phyloP scores from a whole-genome alignment of 2,888 invertebrate genomes.

The Synergus japonicus region DNA sequence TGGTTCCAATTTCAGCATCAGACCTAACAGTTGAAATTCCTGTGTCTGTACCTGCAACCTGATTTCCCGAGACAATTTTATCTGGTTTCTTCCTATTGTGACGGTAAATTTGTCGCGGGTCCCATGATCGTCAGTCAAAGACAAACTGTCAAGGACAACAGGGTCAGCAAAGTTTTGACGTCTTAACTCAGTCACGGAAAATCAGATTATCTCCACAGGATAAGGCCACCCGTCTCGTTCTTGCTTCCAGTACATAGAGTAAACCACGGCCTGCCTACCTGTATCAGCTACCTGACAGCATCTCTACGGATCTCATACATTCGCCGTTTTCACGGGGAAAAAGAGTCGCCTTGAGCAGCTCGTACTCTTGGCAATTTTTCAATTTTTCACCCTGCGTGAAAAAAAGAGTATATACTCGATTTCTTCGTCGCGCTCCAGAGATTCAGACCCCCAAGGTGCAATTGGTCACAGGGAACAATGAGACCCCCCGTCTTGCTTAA shows the following conservation, averaged over 20 bases:
- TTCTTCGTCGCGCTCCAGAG: slow-evolving; percentile 3
- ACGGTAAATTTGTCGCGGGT: slow-evolving; percentile 47
- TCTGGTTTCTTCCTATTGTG: slow-evolving; percentile 29
- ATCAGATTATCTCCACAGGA: slow-evolving; percentile 73
- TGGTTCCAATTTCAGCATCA: neutral
- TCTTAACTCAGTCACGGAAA: slow-evolving; percentile 75
- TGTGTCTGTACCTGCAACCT: neutral
- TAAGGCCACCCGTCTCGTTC: slow-evolving; percentile 61
- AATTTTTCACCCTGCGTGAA: slow-evolving; percentile 48
- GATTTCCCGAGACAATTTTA: slow-evolving; percentile 10
- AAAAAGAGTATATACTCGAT: slow-evolving; percentile 54
- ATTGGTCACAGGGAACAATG: slow-evolving; percentile 71
- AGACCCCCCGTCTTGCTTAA: slow-evolving; percentile 61
- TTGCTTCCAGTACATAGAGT: slow-evolving; percentile 2
- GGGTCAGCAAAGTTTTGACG: slow-evolving; percentile 65
- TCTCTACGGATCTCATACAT: slow-evolving; percentile 37
- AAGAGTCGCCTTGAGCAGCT: neutral
- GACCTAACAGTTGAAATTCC: neutral
- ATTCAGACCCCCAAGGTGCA: slow-evolving; percentile 63
- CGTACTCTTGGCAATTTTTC: slow-evolving; percentile 13
- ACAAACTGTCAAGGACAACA: slow-evolving; percentile 62
- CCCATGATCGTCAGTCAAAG: slow-evolving; percentile 42
- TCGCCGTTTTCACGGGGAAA: slow-evolving; percentile 41
- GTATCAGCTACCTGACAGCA: slow-evolving; percentile 47
- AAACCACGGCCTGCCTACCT: slow-evolving; percentile 43